phyloP scores from a whole-genome alignment of 2,797 vertebrate species.

The Fringilla coelebs region DNA sequence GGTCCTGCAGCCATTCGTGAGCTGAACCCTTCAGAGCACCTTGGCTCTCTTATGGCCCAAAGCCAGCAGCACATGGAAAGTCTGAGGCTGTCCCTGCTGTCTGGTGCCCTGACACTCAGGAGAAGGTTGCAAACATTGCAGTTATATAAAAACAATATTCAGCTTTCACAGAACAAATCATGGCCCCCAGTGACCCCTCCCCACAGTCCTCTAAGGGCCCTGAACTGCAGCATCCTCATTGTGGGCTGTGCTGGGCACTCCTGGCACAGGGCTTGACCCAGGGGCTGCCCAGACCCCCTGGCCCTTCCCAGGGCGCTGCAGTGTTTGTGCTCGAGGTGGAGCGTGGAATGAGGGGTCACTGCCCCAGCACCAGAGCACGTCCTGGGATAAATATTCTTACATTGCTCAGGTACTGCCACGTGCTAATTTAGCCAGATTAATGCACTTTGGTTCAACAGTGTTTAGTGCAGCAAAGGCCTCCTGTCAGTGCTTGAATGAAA shows the following conservation, averaged over 20 bases:
- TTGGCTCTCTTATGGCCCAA: not conserved
- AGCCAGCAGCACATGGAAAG: rapidly evolving
- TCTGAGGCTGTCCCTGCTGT: not conserved
- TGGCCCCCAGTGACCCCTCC: rapidly evolving
- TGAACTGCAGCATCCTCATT: rapidly evolving
- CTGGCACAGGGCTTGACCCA: not conserved
- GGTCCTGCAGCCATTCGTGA: not conserved
- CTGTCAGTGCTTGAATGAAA: not conserved
- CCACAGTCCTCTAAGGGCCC: not conserved
- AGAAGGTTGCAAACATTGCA: not conserved
- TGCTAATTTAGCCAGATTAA: conserved; percentile 14
- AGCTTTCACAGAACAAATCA: not conserved
- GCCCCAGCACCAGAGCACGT: not conserved
- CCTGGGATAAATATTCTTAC: not conserved
- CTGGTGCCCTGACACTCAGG: not conserved
- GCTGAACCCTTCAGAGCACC: not conserved
- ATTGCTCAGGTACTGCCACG: not conserved
- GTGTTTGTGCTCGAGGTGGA: rapidly evolving
- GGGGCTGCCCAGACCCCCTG: not conserved
- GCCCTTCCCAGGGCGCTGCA: rapidly evolving
- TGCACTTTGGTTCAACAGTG: not conserved
- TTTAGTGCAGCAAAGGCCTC: not conserved
- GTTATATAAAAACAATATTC: not conserved
- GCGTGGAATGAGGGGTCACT: not conserved
- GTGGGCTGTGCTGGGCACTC: rapidly evolving